Percentiles rank a stretch among this genome's conserved stretches.
These are phyloP conservation scores for Champsocephalus gunnari DNA, from an alignment of 2,797 vertebrate species.

Conservation along the genomic window DNA sequence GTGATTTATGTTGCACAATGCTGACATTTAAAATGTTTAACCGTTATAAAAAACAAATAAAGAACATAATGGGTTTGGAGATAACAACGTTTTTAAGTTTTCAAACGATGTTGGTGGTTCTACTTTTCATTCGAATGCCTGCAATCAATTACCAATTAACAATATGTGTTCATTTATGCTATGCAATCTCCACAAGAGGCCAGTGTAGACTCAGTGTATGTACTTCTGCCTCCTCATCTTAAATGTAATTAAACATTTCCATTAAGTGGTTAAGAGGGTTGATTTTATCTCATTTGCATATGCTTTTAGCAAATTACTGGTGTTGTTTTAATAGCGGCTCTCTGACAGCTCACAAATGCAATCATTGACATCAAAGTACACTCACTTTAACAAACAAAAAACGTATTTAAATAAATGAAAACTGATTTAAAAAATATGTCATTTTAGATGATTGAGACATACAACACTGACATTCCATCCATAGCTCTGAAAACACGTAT, in stretches of 20 bases:
- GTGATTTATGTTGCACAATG: too few relatives aligned
- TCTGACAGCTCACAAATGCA: neutral
- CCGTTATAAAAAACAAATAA: neutral
- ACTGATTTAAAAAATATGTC: neutral
- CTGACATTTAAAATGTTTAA: neutral
- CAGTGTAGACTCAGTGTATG: constrained; percentile 38
- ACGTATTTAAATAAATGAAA: neutral
- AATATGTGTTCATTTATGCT: constrained; percentile 26
- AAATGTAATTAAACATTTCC: constrained; percentile 7
- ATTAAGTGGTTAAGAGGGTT: neutral
- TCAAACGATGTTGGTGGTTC: neutral
- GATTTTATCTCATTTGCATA: constrained; percentile 14
- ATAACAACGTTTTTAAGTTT: neutral
- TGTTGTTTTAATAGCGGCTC: constrained; percentile 9
- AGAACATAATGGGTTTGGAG: neutral
- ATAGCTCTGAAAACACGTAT: too few relatives aligned
- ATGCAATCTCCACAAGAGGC: constrained; percentile 62
- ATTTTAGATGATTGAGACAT: neutral
- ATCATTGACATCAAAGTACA: neutral
- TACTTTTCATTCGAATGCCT: constrained; percentile 5
- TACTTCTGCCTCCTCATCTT: neutral
- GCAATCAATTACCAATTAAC: constrained; percentile 20
- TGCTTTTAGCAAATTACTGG: constrained; percentile 26
- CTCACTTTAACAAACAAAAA: neutral
- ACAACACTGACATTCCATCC: neutral